Evolutionary conservation across 2,888 invertebrate species (phyloP), one percentile per base, ranked within the genome.

Genomic region (Glaucopsyche alexis): DNA sequence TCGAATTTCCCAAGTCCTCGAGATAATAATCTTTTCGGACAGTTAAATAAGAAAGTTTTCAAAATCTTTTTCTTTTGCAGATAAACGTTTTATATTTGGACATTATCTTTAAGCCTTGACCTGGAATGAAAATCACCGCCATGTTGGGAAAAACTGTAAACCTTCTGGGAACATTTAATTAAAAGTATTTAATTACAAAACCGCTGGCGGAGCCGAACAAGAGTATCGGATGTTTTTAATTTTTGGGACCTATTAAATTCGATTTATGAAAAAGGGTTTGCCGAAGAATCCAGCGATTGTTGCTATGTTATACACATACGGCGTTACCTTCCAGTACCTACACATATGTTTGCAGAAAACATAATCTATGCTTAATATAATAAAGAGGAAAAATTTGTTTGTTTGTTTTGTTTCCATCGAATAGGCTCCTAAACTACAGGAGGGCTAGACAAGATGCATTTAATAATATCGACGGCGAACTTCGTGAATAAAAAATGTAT

Each of bases 31-130:
- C 60, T 60, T 38, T 60, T 60, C 14, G 14, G 29, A 38, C 60
- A 60, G 60, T 60, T 60, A 60, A 60, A 60, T 60, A 14, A 60
- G 29, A 60, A 60, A 60, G 60, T 60, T 60, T 38, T 60, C 14
- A 13, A 60, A 60, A 60, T 29, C 6, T 60, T 47, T 13, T 13
- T 13, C 47, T 9, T 60, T 60, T 29, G 14, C 29, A 60, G 60
- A 60, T 29, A 60, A 60, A 60, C 38, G 60, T 60, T 38, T 60
- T 38, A 60, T 38, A 9, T 47, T 47, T 47, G 60, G 60, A 38
- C 60, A 13, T 60, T 60, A 60, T 60, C 60, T 60, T 29, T 29
- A 60, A 29, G 29, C 60, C 60, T 60, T 60, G 60, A 29, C 60
- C 60, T 60, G 60, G 38, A 50, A 14, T 50, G 6, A 50, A 60